phyloP scores from a whole-genome alignment of 2,888 invertebrate species.

The Lasius platythorax region DNA sequence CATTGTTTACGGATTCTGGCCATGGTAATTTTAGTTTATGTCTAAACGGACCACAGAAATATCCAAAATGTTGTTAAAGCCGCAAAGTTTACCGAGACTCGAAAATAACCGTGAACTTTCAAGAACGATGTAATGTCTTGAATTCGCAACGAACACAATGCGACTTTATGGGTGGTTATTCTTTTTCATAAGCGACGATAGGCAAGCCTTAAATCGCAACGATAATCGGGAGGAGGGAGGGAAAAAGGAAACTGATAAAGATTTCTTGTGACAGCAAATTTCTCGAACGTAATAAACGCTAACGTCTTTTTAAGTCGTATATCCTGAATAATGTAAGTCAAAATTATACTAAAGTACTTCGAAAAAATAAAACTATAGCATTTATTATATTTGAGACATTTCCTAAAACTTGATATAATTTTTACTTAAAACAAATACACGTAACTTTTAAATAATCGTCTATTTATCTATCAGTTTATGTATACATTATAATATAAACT shows the following conservation, averaged over 20 bases:
- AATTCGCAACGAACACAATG: background rate
- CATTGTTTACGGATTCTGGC: background rate
- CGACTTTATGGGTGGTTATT: slow-evolving; percentile 17
- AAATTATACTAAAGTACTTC: background rate
- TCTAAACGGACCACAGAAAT: background rate
- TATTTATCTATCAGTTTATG: no score
- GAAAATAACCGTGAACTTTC: slow-evolving; percentile 8
- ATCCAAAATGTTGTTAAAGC: background rate
- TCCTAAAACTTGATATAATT: background rate
- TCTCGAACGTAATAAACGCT: background rate
- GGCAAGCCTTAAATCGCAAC: background rate
- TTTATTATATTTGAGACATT: background rate
- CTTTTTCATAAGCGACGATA: slow-evolving; percentile 4
- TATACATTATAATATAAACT: no score
- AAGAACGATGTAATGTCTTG: background rate
- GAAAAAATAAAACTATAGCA: background rate
- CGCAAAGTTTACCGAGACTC: background rate
- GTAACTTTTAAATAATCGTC: no score
- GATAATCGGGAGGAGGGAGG: background rate
- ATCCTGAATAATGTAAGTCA: background rate
- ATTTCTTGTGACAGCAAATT: background rate
- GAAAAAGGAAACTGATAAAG: background rate
- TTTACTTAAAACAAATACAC: background rate
- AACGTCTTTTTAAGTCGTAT: background rate
- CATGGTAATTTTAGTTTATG: background rate